Evolutionary conservation across 2,888 invertebrate genomes (phyloP), one percentile per base, ranked within the genome.

Genomic region (Bombylius major): DNA sequence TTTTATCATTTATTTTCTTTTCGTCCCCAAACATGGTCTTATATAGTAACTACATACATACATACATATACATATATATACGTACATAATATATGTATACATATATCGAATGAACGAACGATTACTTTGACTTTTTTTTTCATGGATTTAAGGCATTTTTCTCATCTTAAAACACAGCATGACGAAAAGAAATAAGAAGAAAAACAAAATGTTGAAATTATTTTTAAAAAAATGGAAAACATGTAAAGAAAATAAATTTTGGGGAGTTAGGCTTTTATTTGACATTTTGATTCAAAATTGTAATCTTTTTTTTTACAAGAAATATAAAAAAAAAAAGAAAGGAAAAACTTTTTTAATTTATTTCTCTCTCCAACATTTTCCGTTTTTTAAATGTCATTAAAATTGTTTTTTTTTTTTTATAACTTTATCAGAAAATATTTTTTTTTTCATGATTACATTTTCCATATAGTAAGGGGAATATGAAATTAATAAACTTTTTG

Each of bases 1-100:
- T 53, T 56, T 56, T 53, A 56, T 56, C 56, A 53, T 56, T 56
- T 56, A 50, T 56, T 56, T 49, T 56, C 46, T 49, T 56, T 49
- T 48, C 23, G 32, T 54, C 48, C 33, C 47, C 53, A 54, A 54
- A 53, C 53, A 47, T 32, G 36, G 47, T 53, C 31, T 39, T 48
- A 42, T 39, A 39, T 42, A 42, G 7, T 7, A 36, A 36, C 34
- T 5, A 36, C 8, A 36, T 36, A 36, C 8, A 36, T 36, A 36
- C 34, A 7, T 36, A 36, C 8, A 36, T 36, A 36, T 36, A 36
- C 34, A 7, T 36, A 36, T 4, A 36, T 36, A 36, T 36, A 36
- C 4, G 34, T 23, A 23, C 23, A 23, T 23, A 23, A 3, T 3
- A 23, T 3, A 23, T 23, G 3, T 23, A 23, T 23, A 23, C 23